Evolutionary conservation across 2,888 invertebrate genomes (phyloP).

Genomic region (Drosophila mulleri): DNA sequence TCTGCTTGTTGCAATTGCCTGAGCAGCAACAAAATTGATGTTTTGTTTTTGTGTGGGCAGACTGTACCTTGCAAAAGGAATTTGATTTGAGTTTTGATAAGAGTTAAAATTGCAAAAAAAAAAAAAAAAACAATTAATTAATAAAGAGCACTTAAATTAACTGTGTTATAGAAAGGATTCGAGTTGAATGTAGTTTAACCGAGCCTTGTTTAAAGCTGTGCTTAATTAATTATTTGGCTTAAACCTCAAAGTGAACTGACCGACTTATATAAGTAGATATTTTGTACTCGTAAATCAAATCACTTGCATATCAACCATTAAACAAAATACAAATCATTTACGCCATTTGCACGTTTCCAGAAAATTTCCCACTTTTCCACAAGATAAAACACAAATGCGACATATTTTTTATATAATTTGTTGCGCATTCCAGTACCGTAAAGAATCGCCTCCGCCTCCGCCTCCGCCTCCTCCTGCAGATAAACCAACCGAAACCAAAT

Average conservation of each 20-base stretch:
- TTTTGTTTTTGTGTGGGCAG: background rate
- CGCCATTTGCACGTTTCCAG: background rate
- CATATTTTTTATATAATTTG: constrained; percentile 28
- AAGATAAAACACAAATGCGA: constrained; percentile 37
- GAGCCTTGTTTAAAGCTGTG: too few species aligned
- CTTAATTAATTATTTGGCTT: background rate
- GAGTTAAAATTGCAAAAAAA: too few species aligned
- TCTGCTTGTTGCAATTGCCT: background rate
- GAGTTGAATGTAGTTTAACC: background rate
- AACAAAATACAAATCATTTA: background rate
- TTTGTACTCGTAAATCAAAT: too few species aligned
- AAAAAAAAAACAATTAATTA: too few species aligned
- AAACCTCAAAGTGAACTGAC: too few species aligned
- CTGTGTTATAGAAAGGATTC: background rate
- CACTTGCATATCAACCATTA: background rate
- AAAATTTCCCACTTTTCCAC: constrained; percentile 28
- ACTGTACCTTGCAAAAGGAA: background rate
- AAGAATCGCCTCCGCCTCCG: background rate
- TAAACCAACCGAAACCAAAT: constrained; percentile 28
- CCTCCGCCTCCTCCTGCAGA: background rate
- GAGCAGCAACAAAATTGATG: background rate
- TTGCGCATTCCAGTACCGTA: constrained; percentile 9
- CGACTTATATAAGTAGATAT: too few species aligned
- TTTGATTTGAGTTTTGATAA: background rate
- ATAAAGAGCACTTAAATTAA: too few species aligned